A percentile compares a stretch with the other conserved stretches of the same genome.
phyloP scores from a whole-genome alignment of 2,888 invertebrate species.

The Anorthoa munda region DNA sequence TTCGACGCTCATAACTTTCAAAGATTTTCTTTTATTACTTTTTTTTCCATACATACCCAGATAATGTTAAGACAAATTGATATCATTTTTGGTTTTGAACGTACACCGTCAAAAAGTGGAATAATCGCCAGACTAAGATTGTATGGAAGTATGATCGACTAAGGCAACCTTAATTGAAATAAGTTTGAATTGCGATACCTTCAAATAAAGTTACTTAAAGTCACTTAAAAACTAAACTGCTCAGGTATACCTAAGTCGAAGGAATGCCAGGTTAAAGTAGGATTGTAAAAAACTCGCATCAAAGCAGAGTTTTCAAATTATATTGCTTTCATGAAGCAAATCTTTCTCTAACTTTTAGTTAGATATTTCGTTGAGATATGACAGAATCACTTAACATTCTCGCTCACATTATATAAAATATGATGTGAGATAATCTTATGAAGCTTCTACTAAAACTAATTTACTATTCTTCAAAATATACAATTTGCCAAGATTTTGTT shows the following conservation, averaged over 20 bases:
- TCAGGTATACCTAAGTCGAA: background rate
- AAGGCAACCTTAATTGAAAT: background rate
- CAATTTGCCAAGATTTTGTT: background rate
- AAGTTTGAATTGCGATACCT: background rate
- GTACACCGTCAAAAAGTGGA: too few relatives aligned
- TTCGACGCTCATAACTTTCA: too few relatives aligned
- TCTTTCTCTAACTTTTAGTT: slow-evolving; percentile 22
- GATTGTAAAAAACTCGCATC: background rate
- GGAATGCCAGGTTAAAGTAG: background rate
- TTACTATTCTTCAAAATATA: background rate
- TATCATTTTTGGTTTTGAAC: too few relatives aligned
- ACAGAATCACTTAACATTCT: slow-evolving; percentile 32
- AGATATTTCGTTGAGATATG: slow-evolving; percentile 25
- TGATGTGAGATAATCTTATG: slow-evolving; percentile 1
- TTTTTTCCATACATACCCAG: too few relatives aligned
- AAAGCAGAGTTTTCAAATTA: slow-evolving; percentile 7
- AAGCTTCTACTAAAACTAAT: slow-evolving; percentile 4
- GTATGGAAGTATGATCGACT: too few relatives aligned
- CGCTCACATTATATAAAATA: slow-evolving; percentile 1
- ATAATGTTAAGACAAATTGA: too few relatives aligned
- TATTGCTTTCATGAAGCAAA: slow-evolving; percentile 16
- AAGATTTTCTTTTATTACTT: too few relatives aligned
- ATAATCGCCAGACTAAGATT: too few relatives aligned
- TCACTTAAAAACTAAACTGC: background rate
- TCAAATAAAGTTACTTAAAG: slow-evolving; percentile 4